phyloP scores from a whole-genome alignment of 2,113 vertebrate species.

The Colistium nudipinnis region DNA sequence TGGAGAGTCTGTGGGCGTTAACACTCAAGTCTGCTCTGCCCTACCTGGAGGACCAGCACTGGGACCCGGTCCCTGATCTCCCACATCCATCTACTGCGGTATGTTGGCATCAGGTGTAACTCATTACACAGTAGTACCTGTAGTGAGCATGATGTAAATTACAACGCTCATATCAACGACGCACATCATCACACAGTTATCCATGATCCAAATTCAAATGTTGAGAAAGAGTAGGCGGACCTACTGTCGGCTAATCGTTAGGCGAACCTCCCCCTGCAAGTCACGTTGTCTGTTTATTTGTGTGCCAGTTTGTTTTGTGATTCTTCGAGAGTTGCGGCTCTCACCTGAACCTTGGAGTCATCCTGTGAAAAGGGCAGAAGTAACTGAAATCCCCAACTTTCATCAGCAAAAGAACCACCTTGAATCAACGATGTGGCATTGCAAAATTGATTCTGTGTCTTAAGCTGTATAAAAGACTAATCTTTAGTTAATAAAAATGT shows the following conservation, averaged over 20 bases:
- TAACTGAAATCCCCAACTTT: too few relatives aligned
- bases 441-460: too few relatives aligned
- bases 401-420: too few relatives aligned
- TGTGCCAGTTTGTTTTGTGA: too few relatives aligned
- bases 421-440: too few relatives aligned
- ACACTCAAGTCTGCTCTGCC: constrained; percentile 69
- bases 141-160: background rate
- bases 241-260: too few relatives aligned
- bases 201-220: background rate
- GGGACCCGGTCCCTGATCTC: constrained; percentile 76
- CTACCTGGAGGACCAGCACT: constrained; percentile 36
- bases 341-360: too few relatives aligned
- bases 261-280: too few relatives aligned
- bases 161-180: background rate
- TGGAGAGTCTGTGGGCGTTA: constrained; percentile 79
- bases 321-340: too few relatives aligned
- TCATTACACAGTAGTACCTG: background rate
- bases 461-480: background rate
- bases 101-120: background rate
- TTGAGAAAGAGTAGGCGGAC: too few relatives aligned
- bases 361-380: too few relatives aligned
- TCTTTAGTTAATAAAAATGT: background rate
- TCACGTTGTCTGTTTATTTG: too few relatives aligned
- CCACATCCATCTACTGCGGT: constrained; percentile 64
- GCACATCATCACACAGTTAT: background rate